These are phyloP conservation scores for Cyaniris semiargus DNA, from an alignment of 2,888 invertebrate species.

Conservation along the genomic window DNA sequence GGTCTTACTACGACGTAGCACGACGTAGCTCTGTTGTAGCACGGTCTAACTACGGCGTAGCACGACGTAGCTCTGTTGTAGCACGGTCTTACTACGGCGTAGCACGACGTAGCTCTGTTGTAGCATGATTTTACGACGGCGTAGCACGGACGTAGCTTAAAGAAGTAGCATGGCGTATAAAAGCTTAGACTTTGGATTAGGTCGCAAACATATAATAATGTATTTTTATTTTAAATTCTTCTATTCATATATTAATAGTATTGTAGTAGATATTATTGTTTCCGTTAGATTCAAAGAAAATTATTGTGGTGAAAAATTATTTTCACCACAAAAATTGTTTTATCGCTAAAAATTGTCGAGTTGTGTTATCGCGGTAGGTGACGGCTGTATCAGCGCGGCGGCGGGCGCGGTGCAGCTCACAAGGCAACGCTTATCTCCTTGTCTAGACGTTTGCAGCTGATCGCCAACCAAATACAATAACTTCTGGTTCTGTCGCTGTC, in stretches of 20 bases:
- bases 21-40: background rate
- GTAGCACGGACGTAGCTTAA: background rate
- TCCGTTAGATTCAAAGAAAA: background rate
- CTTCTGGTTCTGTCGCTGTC: background rate
- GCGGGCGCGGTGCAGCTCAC: background rate
- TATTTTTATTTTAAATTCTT: background rate
- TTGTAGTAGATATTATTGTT: background rate
- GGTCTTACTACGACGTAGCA: background rate
- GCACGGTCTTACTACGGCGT: background rate
- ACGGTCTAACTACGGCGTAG: background rate
- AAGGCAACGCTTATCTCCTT: background rate
- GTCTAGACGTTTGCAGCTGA: slow-evolving; percentile 14
- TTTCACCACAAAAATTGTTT: background rate
- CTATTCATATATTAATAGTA: background rate
- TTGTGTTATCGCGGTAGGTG: slow-evolving; percentile 6
- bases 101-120: background rate
- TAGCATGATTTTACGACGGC: background rate
- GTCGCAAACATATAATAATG: too few species aligned
- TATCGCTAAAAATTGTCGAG: background rate
- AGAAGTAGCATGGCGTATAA: background rate
- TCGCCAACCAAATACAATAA: slow-evolving; percentile 3
- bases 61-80: background rate
- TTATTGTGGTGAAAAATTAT: too few species aligned
- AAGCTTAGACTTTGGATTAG: background rate
- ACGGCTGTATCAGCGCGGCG: background rate